phyloP scores from a whole-genome alignment of 35 echinoderm and acorn worm species.

The Ophiothrix spiculata region DNA sequence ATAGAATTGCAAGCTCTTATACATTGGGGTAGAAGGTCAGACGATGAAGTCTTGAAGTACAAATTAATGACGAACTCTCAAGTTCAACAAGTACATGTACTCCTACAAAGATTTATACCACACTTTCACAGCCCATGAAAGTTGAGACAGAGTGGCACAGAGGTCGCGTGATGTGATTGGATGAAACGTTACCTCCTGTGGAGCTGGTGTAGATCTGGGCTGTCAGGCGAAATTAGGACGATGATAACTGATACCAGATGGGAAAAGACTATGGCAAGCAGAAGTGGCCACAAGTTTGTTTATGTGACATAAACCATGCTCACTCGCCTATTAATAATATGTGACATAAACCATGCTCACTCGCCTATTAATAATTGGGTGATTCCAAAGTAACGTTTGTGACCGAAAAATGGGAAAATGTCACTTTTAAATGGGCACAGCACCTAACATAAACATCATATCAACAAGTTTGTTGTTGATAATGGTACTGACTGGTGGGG shows the following conservation, averaged over 20 bases:
- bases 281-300: background rate
- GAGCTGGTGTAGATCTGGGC: background rate
- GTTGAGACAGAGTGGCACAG: background rate
- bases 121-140: background rate
- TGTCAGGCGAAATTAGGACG: slow-evolving; percentile 7
- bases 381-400: no score
- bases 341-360: no score
- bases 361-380: no score
- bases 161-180: background rate
- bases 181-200: background rate
- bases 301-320: no score
- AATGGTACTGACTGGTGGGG: no score
- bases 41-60: background rate
- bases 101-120: background rate
- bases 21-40: slow-evolving; percentile 2
- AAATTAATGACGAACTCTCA: background rate
- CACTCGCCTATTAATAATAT: no score
- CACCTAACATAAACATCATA: no score
- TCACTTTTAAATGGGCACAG: no score
- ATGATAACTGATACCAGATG: slow-evolving; percentile 25
- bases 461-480: no score
- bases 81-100: slow-evolving; percentile 15
- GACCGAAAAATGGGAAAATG: no score
- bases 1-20: background rate
- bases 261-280: background rate